Evolutionary conservation across 2,888 invertebrate genomes (phyloP).

Genomic region (Drosophila neotestacea): DNA sequence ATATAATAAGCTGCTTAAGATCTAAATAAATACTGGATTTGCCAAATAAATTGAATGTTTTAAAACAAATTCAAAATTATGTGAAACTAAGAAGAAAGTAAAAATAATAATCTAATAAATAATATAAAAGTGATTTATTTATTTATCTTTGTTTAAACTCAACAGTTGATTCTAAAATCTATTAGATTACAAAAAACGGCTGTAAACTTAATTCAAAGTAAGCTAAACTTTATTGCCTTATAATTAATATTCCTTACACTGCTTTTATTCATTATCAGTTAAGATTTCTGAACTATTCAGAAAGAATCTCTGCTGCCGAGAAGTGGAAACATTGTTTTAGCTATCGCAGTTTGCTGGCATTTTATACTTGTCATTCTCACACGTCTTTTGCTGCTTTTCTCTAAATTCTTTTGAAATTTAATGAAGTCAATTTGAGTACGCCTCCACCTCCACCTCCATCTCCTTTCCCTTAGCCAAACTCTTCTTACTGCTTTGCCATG

Average conservation of each 20-base stretch:
- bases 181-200: no score
- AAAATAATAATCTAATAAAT: no score
- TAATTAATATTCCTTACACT: neutral
- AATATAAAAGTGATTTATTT: no score
- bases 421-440: slow-evolving; percentile 69
- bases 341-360: slow-evolving; percentile 6
- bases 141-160: no score
- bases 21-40: no score
- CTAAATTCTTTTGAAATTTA: slow-evolving; percentile 66
- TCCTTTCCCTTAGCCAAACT: neutral
- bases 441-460: neutral
- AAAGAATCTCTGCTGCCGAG: neutral
- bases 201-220: neutral
- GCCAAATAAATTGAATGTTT: no score
- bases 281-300: neutral
- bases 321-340: slow-evolving; percentile 25
- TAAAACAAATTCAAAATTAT: no score
- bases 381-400: slow-evolving; percentile 39
- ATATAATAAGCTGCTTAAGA: no score
- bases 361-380: slow-evolving; percentile 35
- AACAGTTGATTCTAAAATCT: no score
- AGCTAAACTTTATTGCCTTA: neutral
- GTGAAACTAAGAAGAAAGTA: no score
- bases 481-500: slow-evolving; percentile 22
- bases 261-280: neutral